phyloP scores from a whole-genome alignment of 2,113 vertebrate genomes.

The Semnornis frantzii region DNA sequence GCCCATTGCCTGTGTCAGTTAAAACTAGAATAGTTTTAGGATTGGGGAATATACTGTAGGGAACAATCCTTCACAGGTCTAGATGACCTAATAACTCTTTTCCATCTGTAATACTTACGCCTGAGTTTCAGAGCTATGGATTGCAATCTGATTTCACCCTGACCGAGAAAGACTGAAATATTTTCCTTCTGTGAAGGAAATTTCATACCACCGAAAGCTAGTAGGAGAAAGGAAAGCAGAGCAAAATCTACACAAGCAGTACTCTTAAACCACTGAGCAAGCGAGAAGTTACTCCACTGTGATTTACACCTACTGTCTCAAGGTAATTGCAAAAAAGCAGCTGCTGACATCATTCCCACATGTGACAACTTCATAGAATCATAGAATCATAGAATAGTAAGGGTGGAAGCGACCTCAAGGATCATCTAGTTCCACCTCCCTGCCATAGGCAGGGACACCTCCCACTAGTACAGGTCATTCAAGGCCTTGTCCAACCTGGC shows the following conservation, averaged over 20 bases:
- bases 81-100: constrained; percentile 59
- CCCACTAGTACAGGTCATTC: too few relatives aligned
- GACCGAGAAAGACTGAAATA: neutral
- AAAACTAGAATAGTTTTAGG: constrained; percentile 52
- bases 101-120: constrained; percentile 27
- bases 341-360: fast-evolving
- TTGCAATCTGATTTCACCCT: constrained; percentile 39
- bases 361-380: neutral
- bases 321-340: neutral
- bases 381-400: too few relatives aligned
- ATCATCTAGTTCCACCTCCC: too few relatives aligned
- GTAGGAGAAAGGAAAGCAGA: neutral
- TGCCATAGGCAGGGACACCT: too few relatives aligned
- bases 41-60: constrained; percentile 14
- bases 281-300: neutral
- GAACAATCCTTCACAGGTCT: constrained; percentile 26
- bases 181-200: neutral
- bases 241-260: neutral
- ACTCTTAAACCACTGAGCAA: neutral
- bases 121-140: constrained; percentile 21
- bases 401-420: too few relatives aligned
- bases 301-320: neutral
- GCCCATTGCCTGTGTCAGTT: constrained; percentile 39
- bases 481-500: too few relatives aligned
- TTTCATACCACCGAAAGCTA: neutral